These are phyloP conservation scores for Leptosomus discolor DNA, from an alignment of 2,113 vertebrate species.

Conservation along the genomic window DNA sequence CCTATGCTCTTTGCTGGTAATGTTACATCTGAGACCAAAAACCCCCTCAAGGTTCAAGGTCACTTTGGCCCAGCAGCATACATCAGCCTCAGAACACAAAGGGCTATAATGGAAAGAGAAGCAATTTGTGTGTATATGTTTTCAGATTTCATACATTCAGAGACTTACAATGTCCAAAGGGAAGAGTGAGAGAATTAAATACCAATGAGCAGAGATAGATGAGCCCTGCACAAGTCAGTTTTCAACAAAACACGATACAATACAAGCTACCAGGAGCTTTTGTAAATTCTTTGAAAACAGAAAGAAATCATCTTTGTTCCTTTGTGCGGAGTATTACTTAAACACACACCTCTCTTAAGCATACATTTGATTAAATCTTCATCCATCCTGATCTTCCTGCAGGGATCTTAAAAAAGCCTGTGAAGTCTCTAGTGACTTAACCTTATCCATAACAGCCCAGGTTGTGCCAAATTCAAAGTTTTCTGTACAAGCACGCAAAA, in stretches of 20 bases:
- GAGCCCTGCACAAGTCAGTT: background rate
- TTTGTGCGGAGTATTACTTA: background rate
- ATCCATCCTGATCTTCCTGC: background rate
- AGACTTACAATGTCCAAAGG: constrained; percentile 4
- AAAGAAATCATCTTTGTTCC: background rate
- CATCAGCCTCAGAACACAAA: constrained; percentile 6
- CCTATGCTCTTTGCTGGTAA: background rate
- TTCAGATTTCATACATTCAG: background rate
- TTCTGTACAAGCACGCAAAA: background rate
- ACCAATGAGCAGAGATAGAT: background rate
- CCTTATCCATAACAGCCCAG: background rate
- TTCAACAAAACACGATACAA: background rate
- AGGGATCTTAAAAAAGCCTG: background rate
- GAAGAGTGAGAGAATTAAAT: constrained; percentile 6
- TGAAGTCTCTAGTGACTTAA: background rate
- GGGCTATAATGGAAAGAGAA: background rate
- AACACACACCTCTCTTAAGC: background rate
- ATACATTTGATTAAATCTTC: background rate
- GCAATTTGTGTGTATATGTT: background rate
- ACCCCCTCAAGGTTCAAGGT: constrained; percentile 5
- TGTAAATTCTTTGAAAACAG: background rate
- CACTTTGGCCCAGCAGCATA: background rate
- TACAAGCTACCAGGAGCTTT: background rate
- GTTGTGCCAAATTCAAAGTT: background rate
- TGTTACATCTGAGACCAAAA: background rate